phyloP scores from a whole-genome alignment of 2,113 vertebrate species.

The Hoplias malabaricus region DNA sequence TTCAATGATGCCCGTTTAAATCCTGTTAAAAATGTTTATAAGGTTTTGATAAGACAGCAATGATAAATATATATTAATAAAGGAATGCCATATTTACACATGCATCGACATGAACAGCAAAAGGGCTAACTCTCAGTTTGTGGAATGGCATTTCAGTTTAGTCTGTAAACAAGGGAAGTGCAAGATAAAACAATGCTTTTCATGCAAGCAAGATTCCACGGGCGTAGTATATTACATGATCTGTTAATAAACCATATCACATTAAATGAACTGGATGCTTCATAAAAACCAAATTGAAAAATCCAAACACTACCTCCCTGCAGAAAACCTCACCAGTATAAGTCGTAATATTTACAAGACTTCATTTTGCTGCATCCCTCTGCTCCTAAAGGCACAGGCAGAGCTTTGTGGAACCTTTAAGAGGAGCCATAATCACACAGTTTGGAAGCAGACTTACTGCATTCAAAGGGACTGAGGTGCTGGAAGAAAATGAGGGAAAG shows the following conservation, averaged over 20 bases:
- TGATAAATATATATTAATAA: neutral
- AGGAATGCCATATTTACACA: neutral
- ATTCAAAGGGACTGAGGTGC: neutral
- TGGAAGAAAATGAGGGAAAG: neutral
- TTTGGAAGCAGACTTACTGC: neutral
- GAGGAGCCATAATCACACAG: slow-evolving; percentile 10
- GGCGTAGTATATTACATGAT: slow-evolving; percentile 12
- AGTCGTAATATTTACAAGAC: slow-evolving; percentile 1
- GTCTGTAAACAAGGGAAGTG: slow-evolving; percentile 20
- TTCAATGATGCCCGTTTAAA: too few relatives aligned
- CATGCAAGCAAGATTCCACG: neutral
- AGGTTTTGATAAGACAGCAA: neutral
- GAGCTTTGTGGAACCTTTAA: neutral
- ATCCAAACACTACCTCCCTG: neutral
- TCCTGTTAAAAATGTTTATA: too few relatives aligned
- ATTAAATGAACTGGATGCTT: neutral
- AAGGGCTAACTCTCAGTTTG: neutral
- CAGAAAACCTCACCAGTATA: neutral
- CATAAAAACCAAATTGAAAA: neutral
- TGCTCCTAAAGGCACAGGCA: slow-evolving; percentile 10
- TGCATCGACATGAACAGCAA: neutral
- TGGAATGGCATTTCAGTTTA: slow-evolving; percentile 5
- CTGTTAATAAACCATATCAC: neutral
- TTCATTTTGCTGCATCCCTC: neutral
- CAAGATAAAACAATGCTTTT: neutral